Percentiles rank a stretch among this genome's conserved stretches.
Conservation (phyloP, 2,113 vertebrate species). For the Chaetodon trifascialis region DNA sequence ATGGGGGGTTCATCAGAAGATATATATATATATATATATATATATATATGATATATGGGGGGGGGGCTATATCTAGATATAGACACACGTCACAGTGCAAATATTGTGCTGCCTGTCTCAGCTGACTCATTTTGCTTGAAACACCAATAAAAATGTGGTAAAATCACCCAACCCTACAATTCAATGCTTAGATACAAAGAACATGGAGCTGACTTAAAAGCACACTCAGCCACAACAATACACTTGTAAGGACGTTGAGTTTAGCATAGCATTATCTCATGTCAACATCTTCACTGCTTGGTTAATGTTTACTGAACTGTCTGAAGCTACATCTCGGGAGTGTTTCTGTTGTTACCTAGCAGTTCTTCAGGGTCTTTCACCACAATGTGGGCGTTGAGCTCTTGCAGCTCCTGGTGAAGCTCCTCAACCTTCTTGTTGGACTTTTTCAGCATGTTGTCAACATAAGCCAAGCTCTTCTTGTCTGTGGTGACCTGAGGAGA, state of each 20-base stretch:
- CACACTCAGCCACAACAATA: too few species aligned
- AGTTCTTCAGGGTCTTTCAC: slow-evolving; percentile 96
- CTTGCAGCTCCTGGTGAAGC: slow-evolving; percentile 96
- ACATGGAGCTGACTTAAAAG: too few species aligned
- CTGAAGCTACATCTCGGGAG: neutral
- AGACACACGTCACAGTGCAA: too few species aligned
- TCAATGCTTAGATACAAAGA: too few species aligned
- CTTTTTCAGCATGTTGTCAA: slow-evolving; percentile 99
- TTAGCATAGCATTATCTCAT: neutral
- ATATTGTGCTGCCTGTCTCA: too few species aligned
- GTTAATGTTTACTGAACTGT: slow-evolving; percentile 33
- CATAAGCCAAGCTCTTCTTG: slow-evolving; percentile 98
- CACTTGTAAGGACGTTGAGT: neutral
- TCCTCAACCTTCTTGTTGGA: slow-evolving; percentile 98
- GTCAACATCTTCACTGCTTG: neutral
- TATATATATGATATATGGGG: too few species aligned
- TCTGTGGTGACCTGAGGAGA: slow-evolving; percentile 93
- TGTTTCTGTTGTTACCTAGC: slow-evolving; percentile 88
- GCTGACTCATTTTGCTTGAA: too few species aligned
- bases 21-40: too few species aligned
- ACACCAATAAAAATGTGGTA: too few species aligned
- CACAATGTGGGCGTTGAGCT: slow-evolving; percentile 97
- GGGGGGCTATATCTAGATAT: too few species aligned
- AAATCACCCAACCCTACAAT: too few species aligned
- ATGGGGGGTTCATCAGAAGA: too few species aligned